A percentile compares a stretch with the other conserved stretches of the same genome.
These are phyloP conservation scores for Leptinotarsa juncta DNA, from an alignment of 2,888 invertebrate species.

Conservation along the genomic window DNA sequence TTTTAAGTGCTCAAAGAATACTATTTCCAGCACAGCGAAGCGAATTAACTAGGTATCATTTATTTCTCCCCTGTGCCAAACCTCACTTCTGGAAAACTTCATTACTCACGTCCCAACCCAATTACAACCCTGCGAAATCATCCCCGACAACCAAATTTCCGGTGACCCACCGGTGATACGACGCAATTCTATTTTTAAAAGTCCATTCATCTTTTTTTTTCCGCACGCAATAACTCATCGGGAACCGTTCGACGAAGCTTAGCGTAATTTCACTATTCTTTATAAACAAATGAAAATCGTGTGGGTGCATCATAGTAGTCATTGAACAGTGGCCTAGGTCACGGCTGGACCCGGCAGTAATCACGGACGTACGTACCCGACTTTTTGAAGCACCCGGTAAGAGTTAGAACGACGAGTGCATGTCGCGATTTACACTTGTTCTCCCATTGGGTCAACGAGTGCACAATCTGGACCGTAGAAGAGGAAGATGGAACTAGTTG, in stretches of 20 bases:
- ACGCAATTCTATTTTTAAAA: constrained; percentile 16
- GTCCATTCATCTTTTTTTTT: constrained; percentile 34
- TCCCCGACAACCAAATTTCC: neutral
- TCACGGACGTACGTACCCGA: constrained; percentile 23
- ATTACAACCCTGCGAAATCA: neutral
- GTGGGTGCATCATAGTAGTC: constrained; percentile 59
- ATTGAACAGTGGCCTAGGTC: constrained; percentile 61
- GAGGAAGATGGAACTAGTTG: constrained; percentile 21
- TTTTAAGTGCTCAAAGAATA: too few species aligned
- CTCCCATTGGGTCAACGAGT: constrained; percentile 47
- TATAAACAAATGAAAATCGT: constrained; percentile 44
- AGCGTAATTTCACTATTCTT: constrained; percentile 41
- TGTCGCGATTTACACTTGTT: constrained; percentile 38
- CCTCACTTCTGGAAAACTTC: neutral
- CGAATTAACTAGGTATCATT: too few species aligned
- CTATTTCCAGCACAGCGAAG: too few species aligned
- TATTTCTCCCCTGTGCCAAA: neutral
- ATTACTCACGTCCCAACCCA: neutral
- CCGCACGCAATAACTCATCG: constrained; percentile 17
- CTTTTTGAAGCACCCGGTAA: constrained; percentile 2
- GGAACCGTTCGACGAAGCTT: constrained; percentile 26
- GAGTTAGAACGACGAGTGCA: constrained; percentile 21
- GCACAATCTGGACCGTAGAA: constrained; percentile 37
- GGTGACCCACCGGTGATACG: neutral
- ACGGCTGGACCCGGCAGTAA: constrained; percentile 51